Percentiles rank a stretch among this genome's conserved stretches.
Conservation (phyloP, 2,888 invertebrate genomes). For the Hybos culiciformis region DNA sequence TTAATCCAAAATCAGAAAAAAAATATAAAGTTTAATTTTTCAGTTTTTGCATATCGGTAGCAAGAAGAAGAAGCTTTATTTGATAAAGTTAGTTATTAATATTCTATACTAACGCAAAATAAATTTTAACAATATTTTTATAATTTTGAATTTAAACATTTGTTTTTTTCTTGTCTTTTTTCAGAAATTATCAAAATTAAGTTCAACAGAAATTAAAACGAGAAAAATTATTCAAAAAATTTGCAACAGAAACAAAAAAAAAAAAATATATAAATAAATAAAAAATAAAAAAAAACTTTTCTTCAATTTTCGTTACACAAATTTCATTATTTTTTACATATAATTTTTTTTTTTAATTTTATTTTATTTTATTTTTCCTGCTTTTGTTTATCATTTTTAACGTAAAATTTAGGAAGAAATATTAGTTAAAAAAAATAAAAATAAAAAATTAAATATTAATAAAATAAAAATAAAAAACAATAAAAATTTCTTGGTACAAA, state of each 20-base stretch:
- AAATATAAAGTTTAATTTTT: too few species aligned
- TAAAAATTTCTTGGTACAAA: neutral
- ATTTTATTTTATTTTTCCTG: too few species aligned
- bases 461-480: neutral
- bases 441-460: constrained; percentile 2
- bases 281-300: neutral
- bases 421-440: neutral
- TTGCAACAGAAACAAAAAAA: neutral
- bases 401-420: too few species aligned
- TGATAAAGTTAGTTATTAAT: too few species aligned
- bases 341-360: too few species aligned
- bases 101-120: too few species aligned
- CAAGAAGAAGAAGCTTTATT: too few species aligned
- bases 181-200: neutral
- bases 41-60: too few species aligned
- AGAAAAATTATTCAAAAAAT: neutral
- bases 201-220: neutral
- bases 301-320: neutral
- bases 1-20: neutral
- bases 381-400: too few species aligned
- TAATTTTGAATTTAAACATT: too few species aligned
- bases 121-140: too few species aligned
- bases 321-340: too few species aligned
- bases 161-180: neutral
- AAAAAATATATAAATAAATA: neutral